Conservation (phyloP, 2,797 vertebrate genomes). For the Catharus ustulatus region DNA sequence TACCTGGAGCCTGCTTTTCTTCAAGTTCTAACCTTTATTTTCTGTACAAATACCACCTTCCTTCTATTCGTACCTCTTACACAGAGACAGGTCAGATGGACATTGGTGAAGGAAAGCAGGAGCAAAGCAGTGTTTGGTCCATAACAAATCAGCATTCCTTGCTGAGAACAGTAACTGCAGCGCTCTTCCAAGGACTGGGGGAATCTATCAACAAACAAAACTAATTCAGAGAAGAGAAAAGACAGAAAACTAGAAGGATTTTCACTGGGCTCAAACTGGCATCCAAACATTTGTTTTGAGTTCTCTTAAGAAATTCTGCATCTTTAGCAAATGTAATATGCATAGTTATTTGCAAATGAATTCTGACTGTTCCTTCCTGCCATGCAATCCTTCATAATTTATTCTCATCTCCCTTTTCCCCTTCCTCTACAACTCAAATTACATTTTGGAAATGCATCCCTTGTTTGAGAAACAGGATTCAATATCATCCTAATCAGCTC, state of each 20-base stretch:
- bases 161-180: background rate
- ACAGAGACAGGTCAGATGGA: background rate
- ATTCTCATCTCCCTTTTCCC: background rate
- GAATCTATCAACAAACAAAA: background rate
- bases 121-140: background rate
- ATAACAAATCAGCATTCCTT: background rate
- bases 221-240: background rate
- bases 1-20: conserved; percentile 11
- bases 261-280: background rate
- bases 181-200: background rate
- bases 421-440: background rate
- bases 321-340: background rate
- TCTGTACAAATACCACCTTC: background rate
- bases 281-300: background rate
- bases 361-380: conserved; percentile 6
- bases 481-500: background rate
- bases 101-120: background rate
- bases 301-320: background rate
- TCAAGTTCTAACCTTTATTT: background rate
- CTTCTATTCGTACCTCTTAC: background rate
- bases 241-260: background rate
- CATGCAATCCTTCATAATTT: background rate
- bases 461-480: background rate
- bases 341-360: conserved; percentile 15
- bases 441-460: background rate